Evolutionary conservation across 1,140 invertebrate genomes (phyloP).

Genomic region (Limonius californicus): DNA sequence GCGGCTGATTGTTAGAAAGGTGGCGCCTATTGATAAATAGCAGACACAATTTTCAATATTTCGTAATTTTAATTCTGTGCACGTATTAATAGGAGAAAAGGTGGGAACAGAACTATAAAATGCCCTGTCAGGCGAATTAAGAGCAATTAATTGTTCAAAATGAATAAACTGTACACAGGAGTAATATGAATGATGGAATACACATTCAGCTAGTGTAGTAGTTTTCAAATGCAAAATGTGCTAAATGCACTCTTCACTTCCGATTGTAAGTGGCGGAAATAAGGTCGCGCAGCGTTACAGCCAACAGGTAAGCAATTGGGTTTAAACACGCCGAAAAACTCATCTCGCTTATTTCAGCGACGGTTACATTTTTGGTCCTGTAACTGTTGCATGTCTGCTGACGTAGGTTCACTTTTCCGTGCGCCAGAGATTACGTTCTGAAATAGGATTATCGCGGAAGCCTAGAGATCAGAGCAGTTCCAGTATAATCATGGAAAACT

Average conservation of each 20-base stretch:
- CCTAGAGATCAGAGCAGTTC: constrained; percentile 10
- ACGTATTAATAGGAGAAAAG: too few relatives aligned
- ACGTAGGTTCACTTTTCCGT: not conserved
- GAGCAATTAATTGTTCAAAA: too few relatives aligned
- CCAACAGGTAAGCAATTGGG: not conserved
- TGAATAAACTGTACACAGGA: too few relatives aligned
- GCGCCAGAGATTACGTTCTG: not conserved
- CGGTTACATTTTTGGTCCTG: not conserved
- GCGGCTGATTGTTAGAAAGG: too few relatives aligned
- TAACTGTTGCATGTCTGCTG: not conserved
- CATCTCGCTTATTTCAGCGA: not conserved
- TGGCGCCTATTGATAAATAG: too few relatives aligned
- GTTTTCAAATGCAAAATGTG: constrained; percentile 10
- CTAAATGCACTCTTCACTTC: constrained; percentile 11
- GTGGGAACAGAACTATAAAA: too few relatives aligned
- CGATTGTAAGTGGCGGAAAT: constrained; percentile 14
- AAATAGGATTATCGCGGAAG: constrained; percentile 12
- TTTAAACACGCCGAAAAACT: not conserved
- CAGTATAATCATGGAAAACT: constrained; percentile 8
- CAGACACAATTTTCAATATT: too few relatives aligned
- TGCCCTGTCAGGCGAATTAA: too few relatives aligned
- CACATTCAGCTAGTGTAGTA: not conserved
- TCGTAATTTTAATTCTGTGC: too few relatives aligned
- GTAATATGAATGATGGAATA: too few relatives aligned
- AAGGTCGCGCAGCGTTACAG: not conserved